Evolutionary conservation across 2,113 vertebrate genomes (phyloP).

Genomic region (Thryonomys swinderianus): DNA sequence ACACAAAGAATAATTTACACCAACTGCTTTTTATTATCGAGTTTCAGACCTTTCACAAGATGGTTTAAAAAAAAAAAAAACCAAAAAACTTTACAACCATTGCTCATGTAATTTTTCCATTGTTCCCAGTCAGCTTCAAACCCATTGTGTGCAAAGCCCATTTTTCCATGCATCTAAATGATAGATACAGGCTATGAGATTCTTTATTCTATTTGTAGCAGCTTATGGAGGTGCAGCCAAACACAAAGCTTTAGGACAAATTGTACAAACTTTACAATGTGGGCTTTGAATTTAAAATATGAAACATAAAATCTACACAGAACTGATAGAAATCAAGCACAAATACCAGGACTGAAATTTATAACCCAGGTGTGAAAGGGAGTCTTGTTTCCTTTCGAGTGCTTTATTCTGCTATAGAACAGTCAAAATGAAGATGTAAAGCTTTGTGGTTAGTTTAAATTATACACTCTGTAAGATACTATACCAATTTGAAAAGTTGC

Average conservation of each 20-base stretch:
- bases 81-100: conserved; percentile 84
- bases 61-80: conserved; percentile 81
- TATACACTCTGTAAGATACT: conserved; percentile 95
- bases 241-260: conserved; percentile 93
- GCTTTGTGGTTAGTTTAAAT: conserved; percentile 95
- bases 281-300: conserved; percentile 92
- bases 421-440: conserved; percentile 89
- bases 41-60: conserved; percentile 89
- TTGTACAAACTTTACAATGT: conserved; percentile 92
- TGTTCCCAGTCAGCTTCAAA: conserved; percentile 88
- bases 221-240: conserved; percentile 93
- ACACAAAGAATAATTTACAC: conserved; percentile 88
- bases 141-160: conserved; percentile 88
- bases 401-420: conserved; percentile 90
- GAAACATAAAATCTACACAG: conserved; percentile 92
- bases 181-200: conserved; percentile 92
- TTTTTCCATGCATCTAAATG: conserved; percentile 94
- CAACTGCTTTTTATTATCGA: conserved; percentile 89
- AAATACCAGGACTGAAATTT: conserved; percentile 90
- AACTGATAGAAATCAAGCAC: conserved; percentile 95
- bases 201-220: conserved; percentile 92
- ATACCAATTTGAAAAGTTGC: conserved; percentile 94
- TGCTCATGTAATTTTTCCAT: conserved; percentile 85
- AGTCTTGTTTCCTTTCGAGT: conserved; percentile 87
- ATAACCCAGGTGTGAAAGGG: conserved; percentile 87